Evolutionary conservation across 1,140 invertebrate species (phyloP), one percentile per base, ranked within the genome.

Genomic region (Drosophila kurseongensis): DNA sequence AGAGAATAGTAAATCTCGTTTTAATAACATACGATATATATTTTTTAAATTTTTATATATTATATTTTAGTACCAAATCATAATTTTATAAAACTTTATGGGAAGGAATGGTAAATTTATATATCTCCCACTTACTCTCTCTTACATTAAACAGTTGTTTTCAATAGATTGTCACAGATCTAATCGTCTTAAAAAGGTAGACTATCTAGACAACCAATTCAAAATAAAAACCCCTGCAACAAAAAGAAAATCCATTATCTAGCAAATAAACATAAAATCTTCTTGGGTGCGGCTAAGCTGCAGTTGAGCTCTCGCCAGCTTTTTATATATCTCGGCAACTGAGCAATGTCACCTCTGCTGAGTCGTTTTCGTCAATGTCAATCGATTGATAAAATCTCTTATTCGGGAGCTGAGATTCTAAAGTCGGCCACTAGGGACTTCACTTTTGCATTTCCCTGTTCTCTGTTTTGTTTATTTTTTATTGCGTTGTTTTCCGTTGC

Each of bases 261-360:
- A 9, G 29, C n/a, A 16, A 40, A 44, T 75, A 41, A 58, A 66
- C 36, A 73, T 52, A 16, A 75, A 75, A 27, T 35, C 40, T 23
- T 71, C 44, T 51, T 44, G 47, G 60, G 58, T 40, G 72, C 67
- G 66, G 40, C 68, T 55, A 56, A 58, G 67, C 81, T 66, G 62
- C 78, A 81, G 74, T 71, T 75, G 68, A 74, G 65, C 57, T 50
- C 45, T 51, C 44, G 40, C 59, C 42, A 12, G 44, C 50, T 62
- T 50, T 67, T 50, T 67, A 23, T 50, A 36, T 41, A 1, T 18
- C 52, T 16, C 65, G 52, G 42, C 35, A 55, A 16, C 42, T 35
- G 44, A 57, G 47, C 61, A 54, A 10, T 38, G 47, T 47, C 67
- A 68, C 67, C 35, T 69, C 67, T 16, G 14, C 18, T 50, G 35